Conservation (phyloP, 2,888 invertebrate genomes). For the Orchestes rusci region DNA sequence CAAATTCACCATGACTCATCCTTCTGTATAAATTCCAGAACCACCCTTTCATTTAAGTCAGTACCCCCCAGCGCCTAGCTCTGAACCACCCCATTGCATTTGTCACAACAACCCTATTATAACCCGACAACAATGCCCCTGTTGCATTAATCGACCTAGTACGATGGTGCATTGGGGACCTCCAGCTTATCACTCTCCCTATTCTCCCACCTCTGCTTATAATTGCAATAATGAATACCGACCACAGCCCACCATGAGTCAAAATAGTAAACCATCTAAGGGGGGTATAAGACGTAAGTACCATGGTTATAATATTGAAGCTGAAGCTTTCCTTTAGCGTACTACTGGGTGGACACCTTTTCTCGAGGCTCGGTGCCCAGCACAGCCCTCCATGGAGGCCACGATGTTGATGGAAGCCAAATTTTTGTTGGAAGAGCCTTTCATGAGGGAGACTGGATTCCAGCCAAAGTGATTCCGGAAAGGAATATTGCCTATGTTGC, state of each 20-base stretch:
- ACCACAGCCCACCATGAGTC: conserved; percentile 3
- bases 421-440: conserved; percentile 68
- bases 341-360: conserved; percentile 43
- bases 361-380: conserved; percentile 44
- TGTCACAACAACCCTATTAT: conserved; percentile 3
- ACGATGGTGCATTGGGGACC: no score
- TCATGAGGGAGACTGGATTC: conserved; percentile 58
- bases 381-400: conserved; percentile 54
- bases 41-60: no score
- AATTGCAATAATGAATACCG: not conserved
- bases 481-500: conserved; percentile 59
- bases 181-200: conserved; percentile 1
- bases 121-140: conserved; percentile 9
- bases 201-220: conserved; percentile 2
- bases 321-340: conserved; percentile 33
- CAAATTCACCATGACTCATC: no score
- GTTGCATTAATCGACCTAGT: no score
- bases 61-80: not conserved
- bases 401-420: conserved; percentile 60
- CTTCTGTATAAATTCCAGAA: no score
- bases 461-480: conserved; percentile 60
- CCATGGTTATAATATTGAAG: not conserved
- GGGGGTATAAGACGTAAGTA: conserved; percentile 16
- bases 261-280: conserved; percentile 1
- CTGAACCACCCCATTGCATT: not conserved